Evolutionary conservation across 2,113 vertebrate species (phyloP), one percentile per base, ranked within the genome.

Genomic region (Sander lucioperca): DNA sequence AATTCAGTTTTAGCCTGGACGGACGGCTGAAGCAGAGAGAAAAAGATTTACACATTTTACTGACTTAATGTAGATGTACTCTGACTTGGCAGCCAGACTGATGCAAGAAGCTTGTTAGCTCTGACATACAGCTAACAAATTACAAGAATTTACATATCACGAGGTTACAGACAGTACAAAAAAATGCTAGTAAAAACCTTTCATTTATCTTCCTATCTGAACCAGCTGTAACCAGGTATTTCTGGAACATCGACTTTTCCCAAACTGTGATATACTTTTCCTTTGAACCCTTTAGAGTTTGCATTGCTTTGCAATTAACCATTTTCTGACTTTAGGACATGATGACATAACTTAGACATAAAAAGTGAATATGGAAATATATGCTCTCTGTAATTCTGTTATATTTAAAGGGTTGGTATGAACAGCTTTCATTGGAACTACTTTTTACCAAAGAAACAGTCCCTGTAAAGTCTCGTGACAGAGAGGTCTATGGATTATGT

Each of bases 121-220:
- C 43, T 69, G 47, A 63, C 19, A n/a, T 19, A 14, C 43, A 39
- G 39, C 36, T 23, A 18, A 51, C 15, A 74, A 48, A 57, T 15
- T 9, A 27, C 27, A 45, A 36, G 0, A 51, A 36, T 65, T 33
- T 67, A 58, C 48, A 63, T 45, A 30, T 59, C 58, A 58, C 6
- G 21, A 69, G 18, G 70, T 10, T 33, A 48, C 54, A 71, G 16
- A 33, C 2, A 7, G 23, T 2, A 12, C n/a, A n/a, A 48, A 51
- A 56, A 43, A 33, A 15, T 4, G 6, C 53, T 3, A 43, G 56
- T 64, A 77, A 83, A 83, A 87, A 83, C 84, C 56, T 56, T 16
- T 68, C 2, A 4, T 69, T 64, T 25, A 61, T 12, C 11, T 53
- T 75, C 15, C 2, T 10, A 58, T 48, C 16, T 36, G 4, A 76